Conservation (phyloP, 2,888 invertebrate genomes). For the Campaea margaritaria region DNA sequence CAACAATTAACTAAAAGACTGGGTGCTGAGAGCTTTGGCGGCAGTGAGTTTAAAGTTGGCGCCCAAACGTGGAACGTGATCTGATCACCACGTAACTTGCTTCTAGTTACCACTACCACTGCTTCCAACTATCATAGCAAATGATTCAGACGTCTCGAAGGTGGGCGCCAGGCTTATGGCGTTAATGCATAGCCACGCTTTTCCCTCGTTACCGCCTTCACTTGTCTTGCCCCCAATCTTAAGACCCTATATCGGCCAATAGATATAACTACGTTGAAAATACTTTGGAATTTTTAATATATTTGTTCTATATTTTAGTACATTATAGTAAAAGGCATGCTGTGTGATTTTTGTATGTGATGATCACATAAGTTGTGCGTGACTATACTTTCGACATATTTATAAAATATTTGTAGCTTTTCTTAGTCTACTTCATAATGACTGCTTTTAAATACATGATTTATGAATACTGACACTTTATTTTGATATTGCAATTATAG, state of each 20-base stretch:
- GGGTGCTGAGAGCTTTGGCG: not conserved
- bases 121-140: too few species aligned
- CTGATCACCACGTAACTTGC: too few species aligned
- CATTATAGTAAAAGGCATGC: constrained; percentile 58
- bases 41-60: too few species aligned
- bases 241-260: constrained; percentile 48
- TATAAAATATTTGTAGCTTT: constrained; percentile 13
- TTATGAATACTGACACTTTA: constrained; percentile 1
- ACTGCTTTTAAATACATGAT: constrained; percentile 6
- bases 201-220: not conserved
- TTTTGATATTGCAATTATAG: not conserved
- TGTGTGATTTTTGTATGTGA: constrained; percentile 48
- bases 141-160: too few species aligned
- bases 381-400: constrained; percentile 48
- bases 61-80: too few species aligned
- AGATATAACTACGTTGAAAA: constrained; percentile 56
- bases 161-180: not conserved
- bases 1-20: constrained; percentile 50
- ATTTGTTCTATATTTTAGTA: constrained; percentile 38
- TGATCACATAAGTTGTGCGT: constrained; percentile 75
- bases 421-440: constrained; percentile 1
- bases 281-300: constrained; percentile 51
- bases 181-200: not conserved
- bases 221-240: constrained; percentile 9
- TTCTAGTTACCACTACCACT: too few species aligned